Percentiles rank a stretch among this genome's conserved stretches.
Evolutionary conservation across 2,113 vertebrate species (phyloP).

Genomic region (Syngnathoides biaculeatus): DNA sequence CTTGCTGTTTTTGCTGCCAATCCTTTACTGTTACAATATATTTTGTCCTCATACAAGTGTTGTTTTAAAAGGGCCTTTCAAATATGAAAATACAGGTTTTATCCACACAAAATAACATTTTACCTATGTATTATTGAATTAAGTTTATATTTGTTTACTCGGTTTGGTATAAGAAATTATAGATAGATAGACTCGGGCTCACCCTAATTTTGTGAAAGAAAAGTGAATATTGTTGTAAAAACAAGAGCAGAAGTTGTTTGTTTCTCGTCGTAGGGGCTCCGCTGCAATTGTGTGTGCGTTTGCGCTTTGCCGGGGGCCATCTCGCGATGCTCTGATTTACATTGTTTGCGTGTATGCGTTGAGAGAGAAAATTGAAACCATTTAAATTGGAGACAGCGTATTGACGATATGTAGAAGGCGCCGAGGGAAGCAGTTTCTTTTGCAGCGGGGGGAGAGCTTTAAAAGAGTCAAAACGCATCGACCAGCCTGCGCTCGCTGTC

Average conservation of each 20-base stretch:
- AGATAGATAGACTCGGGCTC: neutral
- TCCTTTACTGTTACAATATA: too few relatives aligned
- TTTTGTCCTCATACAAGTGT: too few relatives aligned
- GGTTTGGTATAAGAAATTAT: too few relatives aligned
- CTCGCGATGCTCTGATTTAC: conserved; percentile 43
- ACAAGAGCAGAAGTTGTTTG: neutral
- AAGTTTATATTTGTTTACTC: too few relatives aligned
- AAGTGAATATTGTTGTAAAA: neutral
- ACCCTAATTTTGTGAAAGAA: neutral
- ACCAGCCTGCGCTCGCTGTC: conserved; percentile 31
- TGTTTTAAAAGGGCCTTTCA: too few relatives aligned
- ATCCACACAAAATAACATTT: too few relatives aligned
- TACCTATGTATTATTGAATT: too few relatives aligned
- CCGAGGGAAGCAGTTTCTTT: conserved; percentile 42
- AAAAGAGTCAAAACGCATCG: conserved; percentile 44
- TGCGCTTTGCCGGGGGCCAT: conserved; percentile 19
- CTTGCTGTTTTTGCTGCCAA: too few relatives aligned
- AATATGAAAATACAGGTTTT: too few relatives aligned
- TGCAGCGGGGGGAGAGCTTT: conserved; percentile 42
- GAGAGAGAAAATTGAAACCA: conserved; percentile 56
- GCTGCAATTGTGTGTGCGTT: conserved; percentile 28
- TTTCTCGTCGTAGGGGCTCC: conserved; percentile 23
- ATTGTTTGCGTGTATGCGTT: conserved; percentile 17
- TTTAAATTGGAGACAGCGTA: conserved; percentile 65
- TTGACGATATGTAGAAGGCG: conserved; percentile 58